A percentile compares a stretch with the other conserved stretches of the same genome.
Evolutionary conservation across 2,888 invertebrate species (phyloP).

Genomic region (Nebria brevicollis): DNA sequence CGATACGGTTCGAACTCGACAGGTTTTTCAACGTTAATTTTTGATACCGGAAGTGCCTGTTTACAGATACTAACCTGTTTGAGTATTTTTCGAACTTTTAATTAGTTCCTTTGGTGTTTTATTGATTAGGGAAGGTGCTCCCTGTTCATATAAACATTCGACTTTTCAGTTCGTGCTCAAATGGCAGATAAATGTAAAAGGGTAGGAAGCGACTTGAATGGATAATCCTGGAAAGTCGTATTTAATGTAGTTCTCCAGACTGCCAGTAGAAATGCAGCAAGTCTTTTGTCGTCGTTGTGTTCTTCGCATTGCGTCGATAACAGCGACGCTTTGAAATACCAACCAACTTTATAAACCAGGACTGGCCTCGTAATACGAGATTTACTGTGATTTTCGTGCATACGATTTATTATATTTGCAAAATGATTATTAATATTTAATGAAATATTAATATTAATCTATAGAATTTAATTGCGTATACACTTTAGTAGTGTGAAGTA

Average conservation of each 20-base stretch:
- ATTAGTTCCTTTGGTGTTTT: conserved; percentile 33
- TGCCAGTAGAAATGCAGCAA: conserved; percentile 11
- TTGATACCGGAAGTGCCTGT: conserved; percentile 10
- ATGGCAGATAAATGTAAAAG: background rate
- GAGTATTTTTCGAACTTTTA: conserved; percentile 31
- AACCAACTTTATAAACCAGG: conserved; percentile 4
- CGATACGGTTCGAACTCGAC: background rate
- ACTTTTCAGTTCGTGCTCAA: background rate
- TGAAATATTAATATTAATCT: no score
- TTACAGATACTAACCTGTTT: conserved; percentile 32
- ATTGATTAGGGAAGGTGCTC: background rate
- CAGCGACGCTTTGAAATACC: conserved; percentile 30
- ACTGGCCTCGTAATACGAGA: background rate
- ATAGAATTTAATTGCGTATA: no score
- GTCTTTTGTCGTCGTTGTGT: background rate
- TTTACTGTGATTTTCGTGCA: no score
- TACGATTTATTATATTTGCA: no score
- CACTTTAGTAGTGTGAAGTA: no score
- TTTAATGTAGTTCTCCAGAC: conserved; percentile 33
- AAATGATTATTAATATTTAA: no score
- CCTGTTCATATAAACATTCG: background rate
- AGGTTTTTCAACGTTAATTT: conserved; percentile 10
- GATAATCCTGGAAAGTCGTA: conserved; percentile 36
- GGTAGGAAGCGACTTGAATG: background rate
- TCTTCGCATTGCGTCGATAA: conserved; percentile 30